Conservation (phyloP, 2,888 invertebrate species). For the Epinotia bilunana region DNA sequence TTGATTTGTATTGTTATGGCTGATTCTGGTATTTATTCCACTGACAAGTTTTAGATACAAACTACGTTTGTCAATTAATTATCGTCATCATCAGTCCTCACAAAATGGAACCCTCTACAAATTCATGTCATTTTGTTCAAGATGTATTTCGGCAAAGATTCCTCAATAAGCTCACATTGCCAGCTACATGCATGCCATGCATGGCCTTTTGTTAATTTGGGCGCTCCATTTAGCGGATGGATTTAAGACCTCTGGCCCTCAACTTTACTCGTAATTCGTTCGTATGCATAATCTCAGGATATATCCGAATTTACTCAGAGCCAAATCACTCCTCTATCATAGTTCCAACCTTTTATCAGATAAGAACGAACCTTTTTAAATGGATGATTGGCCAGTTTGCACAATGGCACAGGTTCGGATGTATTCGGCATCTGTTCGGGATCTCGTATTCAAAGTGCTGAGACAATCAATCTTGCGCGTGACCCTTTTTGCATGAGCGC, state of each 20-base stretch:
- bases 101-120: too few relatives aligned
- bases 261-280: not conserved
- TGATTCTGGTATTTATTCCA: too few relatives aligned
- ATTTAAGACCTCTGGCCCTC: not conserved
- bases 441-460: conserved; percentile 45
- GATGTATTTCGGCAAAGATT: too few relatives aligned
- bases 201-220: too few relatives aligned
- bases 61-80: too few relatives aligned
- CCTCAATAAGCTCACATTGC: too few relatives aligned
- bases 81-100: too few relatives aligned
- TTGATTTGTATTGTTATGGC: too few relatives aligned
- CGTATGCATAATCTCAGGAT: not conserved
- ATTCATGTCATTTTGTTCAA: too few relatives aligned
- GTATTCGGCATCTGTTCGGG: conserved; percentile 34
- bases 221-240: not conserved
- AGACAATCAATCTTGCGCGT: conserved; percentile 46
- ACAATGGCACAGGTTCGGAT: conserved; percentile 36
- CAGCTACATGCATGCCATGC: too few relatives aligned
- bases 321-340: conserved; percentile 32
- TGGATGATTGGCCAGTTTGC: conserved; percentile 41
- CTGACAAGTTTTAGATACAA: too few relatives aligned
- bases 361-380: conserved; percentile 43
- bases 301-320: conserved; percentile 3
- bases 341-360: conserved; percentile 36
- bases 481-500: conserved; percentile 45